A percentile compares a stretch with the other conserved stretches of the same genome.
phyloP scores from a whole-genome alignment of 1,140 invertebrate species.

The Diachasma alloeum region DNA sequence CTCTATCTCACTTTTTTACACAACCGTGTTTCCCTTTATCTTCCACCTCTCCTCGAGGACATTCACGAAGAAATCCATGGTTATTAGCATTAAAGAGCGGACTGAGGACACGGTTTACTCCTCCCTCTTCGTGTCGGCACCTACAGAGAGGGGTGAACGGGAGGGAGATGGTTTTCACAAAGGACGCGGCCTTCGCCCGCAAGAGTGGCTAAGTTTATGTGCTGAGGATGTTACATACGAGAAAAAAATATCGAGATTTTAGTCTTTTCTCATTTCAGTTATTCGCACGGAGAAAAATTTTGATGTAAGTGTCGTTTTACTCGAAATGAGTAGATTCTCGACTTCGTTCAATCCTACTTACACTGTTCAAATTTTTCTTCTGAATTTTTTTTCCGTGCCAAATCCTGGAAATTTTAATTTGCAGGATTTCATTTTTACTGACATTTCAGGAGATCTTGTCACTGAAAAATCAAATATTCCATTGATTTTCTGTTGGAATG shows the following conservation, averaged over 20 bases:
- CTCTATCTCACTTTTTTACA: neutral
- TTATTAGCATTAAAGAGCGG: conserved; percentile 36
- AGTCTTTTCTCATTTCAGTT: conserved; percentile 1
- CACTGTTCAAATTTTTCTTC: too few species aligned
- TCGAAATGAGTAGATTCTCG: too few species aligned
- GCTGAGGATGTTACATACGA: conserved; percentile 25
- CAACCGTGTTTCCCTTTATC: conserved; percentile 18
- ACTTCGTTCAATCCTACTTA: too few species aligned
- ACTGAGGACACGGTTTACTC: conserved; percentile 24
- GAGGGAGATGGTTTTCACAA: conserved; percentile 26
- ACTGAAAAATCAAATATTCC: too few species aligned
- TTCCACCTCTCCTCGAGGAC: conserved; percentile 16
- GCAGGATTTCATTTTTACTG: too few species aligned
- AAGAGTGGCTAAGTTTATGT: neutral
- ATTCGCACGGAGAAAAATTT: too few species aligned
- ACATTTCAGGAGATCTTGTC: too few species aligned
- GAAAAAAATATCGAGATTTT: conserved; percentile 40
- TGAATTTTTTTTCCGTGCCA: too few species aligned
- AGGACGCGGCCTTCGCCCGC: conserved; percentile 41
- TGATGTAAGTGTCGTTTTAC: too few species aligned
- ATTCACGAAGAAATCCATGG: conserved; percentile 25
- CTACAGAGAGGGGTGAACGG: neutral
- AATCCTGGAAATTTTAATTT: too few species aligned
- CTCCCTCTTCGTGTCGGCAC: conserved; percentile 28
- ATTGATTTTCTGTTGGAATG: too few species aligned